A percentile compares a stretch with the other conserved stretches of the same genome.
Evolutionary conservation across 2,113 vertebrate species (phyloP).

Genomic region (Hippocampus mohnikei): DNA sequence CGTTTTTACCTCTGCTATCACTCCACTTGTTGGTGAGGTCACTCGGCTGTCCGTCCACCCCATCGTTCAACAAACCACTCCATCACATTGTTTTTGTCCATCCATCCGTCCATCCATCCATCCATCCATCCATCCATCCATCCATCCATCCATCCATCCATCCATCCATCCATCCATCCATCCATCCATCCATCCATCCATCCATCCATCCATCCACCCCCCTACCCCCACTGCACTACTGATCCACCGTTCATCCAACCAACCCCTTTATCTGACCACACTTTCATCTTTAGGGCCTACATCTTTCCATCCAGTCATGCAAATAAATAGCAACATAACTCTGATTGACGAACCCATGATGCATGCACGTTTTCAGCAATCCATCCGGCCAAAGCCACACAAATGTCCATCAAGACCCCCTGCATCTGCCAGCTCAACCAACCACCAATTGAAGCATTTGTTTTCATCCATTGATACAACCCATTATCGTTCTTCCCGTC

Average conservation of each 20-base stretch:
- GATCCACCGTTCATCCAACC: not conserved
- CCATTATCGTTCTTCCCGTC: too few species aligned
- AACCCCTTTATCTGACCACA: not conserved
- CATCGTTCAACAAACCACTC: not conserved
- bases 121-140: not conserved
- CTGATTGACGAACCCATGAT: too few species aligned
- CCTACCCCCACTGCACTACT: too few species aligned
- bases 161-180: not conserved
- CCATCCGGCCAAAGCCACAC: too few species aligned
- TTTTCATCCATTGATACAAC: not conserved
- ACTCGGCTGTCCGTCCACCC: conserved; percentile 5
- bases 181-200: not conserved
- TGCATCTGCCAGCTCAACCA: not conserved
- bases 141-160: not conserved
- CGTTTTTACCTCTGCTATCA: conserved; percentile 92
- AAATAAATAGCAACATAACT: not conserved
- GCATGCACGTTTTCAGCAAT: too few species aligned
- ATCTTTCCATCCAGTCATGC: not conserved
- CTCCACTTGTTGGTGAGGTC: conserved; percentile 88
- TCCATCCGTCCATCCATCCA: not conserved
- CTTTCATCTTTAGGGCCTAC: not conserved
- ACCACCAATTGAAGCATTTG: not conserved
- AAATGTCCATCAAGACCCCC: too few species aligned
- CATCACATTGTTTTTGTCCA: not conserved
- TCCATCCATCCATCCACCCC: not conserved